These are phyloP conservation scores for Cyclura pinguis DNA, from an alignment of 2,797 vertebrate genomes.

Conservation along the genomic window DNA sequence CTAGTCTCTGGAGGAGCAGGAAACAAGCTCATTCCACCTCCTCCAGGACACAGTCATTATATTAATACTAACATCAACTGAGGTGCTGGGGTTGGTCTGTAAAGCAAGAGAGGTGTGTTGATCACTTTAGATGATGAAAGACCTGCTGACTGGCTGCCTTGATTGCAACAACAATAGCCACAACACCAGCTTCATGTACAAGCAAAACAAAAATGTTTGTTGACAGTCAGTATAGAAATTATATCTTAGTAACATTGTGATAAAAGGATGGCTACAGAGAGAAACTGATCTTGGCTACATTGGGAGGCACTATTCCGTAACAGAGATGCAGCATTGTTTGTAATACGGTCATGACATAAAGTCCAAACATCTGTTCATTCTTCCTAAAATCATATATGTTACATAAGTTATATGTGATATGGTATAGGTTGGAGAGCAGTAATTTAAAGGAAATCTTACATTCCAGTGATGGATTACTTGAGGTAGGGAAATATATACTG, in stretches of 20 bases:
- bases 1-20: too few relatives aligned
- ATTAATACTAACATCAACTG: background rate
- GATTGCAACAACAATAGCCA: background rate
- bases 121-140: background rate
- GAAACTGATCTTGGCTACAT: background rate
- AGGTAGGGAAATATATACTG: background rate
- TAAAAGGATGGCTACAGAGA: background rate
- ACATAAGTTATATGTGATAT: accelerated
- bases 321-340: background rate
- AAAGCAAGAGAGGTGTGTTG: background rate
- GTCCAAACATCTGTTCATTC: background rate
- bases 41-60: too few relatives aligned
- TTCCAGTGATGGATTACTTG: background rate
- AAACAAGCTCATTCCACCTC: too few relatives aligned
- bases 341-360: background rate
- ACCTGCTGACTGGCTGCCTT: background rate
- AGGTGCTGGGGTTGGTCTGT: background rate
- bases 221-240: background rate
- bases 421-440: accelerated
- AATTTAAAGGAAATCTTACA: too few relatives aligned
- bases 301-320: background rate
- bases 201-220: background rate
- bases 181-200: background rate
- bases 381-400: constrained; percentile 4
- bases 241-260: background rate